Conservation (phyloP, 2,888 invertebrate genomes). For the Luffia ferchaultella region DNA sequence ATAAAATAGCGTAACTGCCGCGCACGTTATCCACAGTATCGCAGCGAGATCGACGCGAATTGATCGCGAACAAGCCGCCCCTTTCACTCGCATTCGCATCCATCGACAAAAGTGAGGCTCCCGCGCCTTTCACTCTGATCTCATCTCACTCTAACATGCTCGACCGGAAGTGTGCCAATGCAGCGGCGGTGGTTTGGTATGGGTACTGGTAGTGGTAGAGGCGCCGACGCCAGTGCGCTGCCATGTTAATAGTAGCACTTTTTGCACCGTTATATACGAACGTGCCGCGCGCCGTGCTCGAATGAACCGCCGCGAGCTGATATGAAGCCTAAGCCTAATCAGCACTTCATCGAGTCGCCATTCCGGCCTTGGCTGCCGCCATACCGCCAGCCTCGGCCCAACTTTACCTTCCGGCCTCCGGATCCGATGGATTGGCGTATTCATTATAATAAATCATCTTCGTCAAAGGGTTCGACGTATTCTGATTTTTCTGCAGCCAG, state of each 20-base stretch:
- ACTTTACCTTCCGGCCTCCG: conserved; percentile 56
- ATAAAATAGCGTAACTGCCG: too few species aligned
- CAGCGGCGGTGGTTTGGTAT: conserved; percentile 29
- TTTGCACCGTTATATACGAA: too few species aligned
- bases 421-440: conserved; percentile 55
- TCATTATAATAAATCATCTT: conserved; percentile 55
- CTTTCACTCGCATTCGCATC: conserved; percentile 60
- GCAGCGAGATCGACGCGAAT: conserved; percentile 33
- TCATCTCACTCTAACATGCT: conserved; percentile 52
- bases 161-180: conserved; percentile 7
- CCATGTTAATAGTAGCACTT: too few species aligned
- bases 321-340: conserved; percentile 70
- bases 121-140: conserved; percentile 57
- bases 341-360: conserved; percentile 54
- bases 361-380: conserved; percentile 74
- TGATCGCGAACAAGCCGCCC: conserved; percentile 54
- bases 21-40: too few species aligned
- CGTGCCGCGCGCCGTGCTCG: conserved; percentile 46
- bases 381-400: conserved; percentile 59
- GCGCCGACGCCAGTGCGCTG: too few species aligned
- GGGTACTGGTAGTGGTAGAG: conserved; percentile 41
- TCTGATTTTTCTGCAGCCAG: conserved; percentile 60
- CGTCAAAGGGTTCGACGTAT: conserved; percentile 53
- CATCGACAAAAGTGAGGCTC: conserved; percentile 53
- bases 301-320: conserved; percentile 63